Base-by-base conservation (phyloP, 2,113 vertebrate species). In the Asarcornis scutulata region DNA sequence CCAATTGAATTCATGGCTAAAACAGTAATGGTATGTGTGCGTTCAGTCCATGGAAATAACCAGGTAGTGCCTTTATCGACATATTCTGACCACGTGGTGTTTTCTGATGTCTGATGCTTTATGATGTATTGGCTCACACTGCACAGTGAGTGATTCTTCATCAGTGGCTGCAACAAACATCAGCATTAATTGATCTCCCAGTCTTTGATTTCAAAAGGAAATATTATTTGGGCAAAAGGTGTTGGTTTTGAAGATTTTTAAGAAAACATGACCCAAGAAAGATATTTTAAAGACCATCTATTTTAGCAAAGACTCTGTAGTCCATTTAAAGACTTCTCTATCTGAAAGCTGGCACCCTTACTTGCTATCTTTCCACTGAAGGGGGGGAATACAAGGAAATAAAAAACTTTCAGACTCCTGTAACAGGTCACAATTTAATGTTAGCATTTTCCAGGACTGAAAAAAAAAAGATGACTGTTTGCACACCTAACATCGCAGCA, bases 1-100 rank as follows among this genome's bases (percentile, higher is more conserved):
- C 99, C 99, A 34, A 99, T 4, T 32, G 98, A 98, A 78, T 99
- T 99, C 97, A 97, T 63, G 34, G 99, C 98, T 88, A 98, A 53
- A n/a, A 99, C 84, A 0, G 98, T 99, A 64, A 99, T 13, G 2
- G 97, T 98, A 29, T 98, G 99, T 2, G 79, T 88, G 52, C 96
- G 97, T 32, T 98, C 98, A 20, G 93, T 94, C 98, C 99, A 99
- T 1, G 96, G 91, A 40, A 99, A 99, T 3, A 97, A 98, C 94
- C 98, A 98, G 36, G 89, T 97, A 23, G 98, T 98, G 38, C 91
- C 91, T 62, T 92, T 93, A 44, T 96, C 97, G 12, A 98, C 97
- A 38, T 64, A 60, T n/a, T 98, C 93, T 32, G 91, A 96, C 96
- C 93, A 98, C 29, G 97, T 95, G 42, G 40, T 18, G 12, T 97